A percentile compares a stretch with the other conserved stretches of the same genome.
These are phyloP conservation scores for Brienomyrus brachyistius DNA, from an alignment of 2,113 vertebrate species.

Conservation along the genomic window DNA sequence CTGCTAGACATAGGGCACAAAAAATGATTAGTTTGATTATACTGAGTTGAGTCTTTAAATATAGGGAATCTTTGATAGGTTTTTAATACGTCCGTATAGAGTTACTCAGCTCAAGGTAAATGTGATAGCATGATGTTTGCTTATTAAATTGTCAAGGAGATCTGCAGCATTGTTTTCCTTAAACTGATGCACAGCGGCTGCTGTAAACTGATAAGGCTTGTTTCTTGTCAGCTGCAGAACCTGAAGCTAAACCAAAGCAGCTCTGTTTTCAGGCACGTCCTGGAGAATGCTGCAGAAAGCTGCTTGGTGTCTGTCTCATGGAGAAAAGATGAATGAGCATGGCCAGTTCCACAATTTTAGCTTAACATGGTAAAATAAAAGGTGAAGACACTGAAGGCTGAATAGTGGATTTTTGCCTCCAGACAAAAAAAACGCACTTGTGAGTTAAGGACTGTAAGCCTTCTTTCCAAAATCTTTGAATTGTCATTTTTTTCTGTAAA, in stretches of 20 bases:
- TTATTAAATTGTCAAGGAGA: neutral
- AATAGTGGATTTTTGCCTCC: neutral
- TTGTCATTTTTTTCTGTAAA: neutral
- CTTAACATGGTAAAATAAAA: neutral
- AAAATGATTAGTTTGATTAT: neutral
- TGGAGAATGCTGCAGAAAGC: neutral
- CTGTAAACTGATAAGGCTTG: neutral
- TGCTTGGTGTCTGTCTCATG: neutral
- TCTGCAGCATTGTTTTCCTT: neutral
- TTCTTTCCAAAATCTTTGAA: constrained; percentile 1
- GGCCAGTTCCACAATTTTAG: neutral
- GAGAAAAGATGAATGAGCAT: neutral
- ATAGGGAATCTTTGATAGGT: neutral
- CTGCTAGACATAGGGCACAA: neutral
- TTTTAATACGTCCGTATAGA: neutral
- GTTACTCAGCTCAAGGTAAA: neutral
- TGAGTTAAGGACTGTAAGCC: neutral
- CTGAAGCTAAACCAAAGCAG: neutral
- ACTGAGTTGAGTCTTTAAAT: neutral
- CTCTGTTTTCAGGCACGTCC: neutral
- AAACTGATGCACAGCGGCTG: neutral
- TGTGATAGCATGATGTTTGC: neutral
- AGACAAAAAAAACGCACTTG: neutral
- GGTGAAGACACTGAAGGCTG: neutral
- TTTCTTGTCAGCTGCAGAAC: neutral